phyloP scores from a whole-genome alignment of 2,113 vertebrate species.

The Brachionichthys hirsutus region DNA sequence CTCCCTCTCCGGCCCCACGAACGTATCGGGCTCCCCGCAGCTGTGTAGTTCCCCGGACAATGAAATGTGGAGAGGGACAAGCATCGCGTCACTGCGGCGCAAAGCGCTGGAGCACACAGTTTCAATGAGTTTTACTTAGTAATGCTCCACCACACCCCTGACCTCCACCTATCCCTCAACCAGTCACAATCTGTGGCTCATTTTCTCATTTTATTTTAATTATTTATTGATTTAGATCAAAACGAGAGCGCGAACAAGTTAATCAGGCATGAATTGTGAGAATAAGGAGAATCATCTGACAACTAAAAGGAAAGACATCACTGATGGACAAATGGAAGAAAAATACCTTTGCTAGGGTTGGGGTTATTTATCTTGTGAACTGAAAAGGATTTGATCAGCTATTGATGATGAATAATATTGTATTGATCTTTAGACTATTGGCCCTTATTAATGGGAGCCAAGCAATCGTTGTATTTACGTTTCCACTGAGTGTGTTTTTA shows the following conservation, averaged over 20 bases:
- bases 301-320: slow-evolving; percentile 36
- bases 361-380: slow-evolving; percentile 63
- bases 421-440: slow-evolving; percentile 67
- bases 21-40: slow-evolving; percentile 93
- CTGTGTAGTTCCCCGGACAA: slow-evolving; percentile 96
- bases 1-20: slow-evolving; percentile 90
- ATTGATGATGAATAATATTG: slow-evolving; percentile 66
- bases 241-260: slow-evolving; percentile 42
- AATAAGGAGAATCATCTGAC: slow-evolving; percentile 45
- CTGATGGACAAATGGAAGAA: slow-evolving; percentile 40
- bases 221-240: slow-evolving; percentile 45
- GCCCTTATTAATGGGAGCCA: slow-evolving; percentile 65
- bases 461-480: slow-evolving; percentile 73
- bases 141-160: slow-evolving; percentile 37
- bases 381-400: slow-evolving; percentile 61
- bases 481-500: slow-evolving; percentile 65
- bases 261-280: slow-evolving; percentile 45
- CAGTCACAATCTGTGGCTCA: slow-evolving; percentile 16
- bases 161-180: neutral
- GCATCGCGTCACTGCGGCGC: slow-evolving; percentile 96
- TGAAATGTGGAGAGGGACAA: slow-evolving; percentile 98
- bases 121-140: slow-evolving; percentile 99
- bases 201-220: slow-evolving; percentile 46
- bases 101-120: slow-evolving; percentile 99
- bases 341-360: slow-evolving; percentile 24